These are phyloP conservation scores for Plemyria rubiginata DNA, from an alignment of 2,888 invertebrate genomes.

Conservation along the genomic window DNA sequence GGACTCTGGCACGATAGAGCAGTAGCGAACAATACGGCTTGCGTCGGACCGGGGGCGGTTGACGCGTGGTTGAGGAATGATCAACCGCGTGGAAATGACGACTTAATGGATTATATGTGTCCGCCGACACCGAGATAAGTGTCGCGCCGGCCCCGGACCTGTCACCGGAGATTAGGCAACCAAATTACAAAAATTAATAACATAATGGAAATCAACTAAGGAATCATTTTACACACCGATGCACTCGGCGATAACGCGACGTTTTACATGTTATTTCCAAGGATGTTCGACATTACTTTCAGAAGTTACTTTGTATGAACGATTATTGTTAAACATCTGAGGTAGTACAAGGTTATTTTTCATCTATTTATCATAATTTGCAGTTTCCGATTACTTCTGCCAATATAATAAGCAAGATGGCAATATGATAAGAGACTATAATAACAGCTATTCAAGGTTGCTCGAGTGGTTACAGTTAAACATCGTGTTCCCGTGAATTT, in stretches of 20 bases:
- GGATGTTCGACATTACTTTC: slow-evolving; percentile 53
- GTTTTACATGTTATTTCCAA: slow-evolving; percentile 49
- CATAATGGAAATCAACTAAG: slow-evolving; percentile 75
- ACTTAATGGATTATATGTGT: slow-evolving; percentile 85
- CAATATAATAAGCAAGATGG: slow-evolving; percentile 30
- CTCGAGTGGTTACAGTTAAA: slow-evolving; percentile 50
- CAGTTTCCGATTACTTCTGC: slow-evolving; percentile 22
- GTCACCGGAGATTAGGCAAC: slow-evolving; percentile 79
- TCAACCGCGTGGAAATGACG: slow-evolving; percentile 83
- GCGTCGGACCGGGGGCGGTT: slow-evolving; percentile 72
- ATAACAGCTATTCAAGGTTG: slow-evolving; percentile 43
- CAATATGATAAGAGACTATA: slow-evolving; percentile 29
- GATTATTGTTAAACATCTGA: slow-evolving; percentile 23
- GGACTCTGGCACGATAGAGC: slow-evolving; percentile 72
- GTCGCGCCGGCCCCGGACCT: slow-evolving; percentile 74
- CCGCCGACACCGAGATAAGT: slow-evolving; percentile 82
- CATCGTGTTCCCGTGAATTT: slow-evolving; percentile 51
- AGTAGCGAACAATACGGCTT: slow-evolving; percentile 80
- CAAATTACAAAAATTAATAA: slow-evolving; percentile 82
- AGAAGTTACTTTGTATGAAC: slow-evolving; percentile 36
- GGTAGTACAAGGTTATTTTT: slow-evolving; percentile 16
- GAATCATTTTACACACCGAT: slow-evolving; percentile 72
- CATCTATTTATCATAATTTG: slow-evolving; percentile 27
- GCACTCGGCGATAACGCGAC: slow-evolving; percentile 58
- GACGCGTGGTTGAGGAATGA: slow-evolving; percentile 83